Conservation (phyloP, 2,888 invertebrate genomes). For the Mythimna loreyi region DNA sequence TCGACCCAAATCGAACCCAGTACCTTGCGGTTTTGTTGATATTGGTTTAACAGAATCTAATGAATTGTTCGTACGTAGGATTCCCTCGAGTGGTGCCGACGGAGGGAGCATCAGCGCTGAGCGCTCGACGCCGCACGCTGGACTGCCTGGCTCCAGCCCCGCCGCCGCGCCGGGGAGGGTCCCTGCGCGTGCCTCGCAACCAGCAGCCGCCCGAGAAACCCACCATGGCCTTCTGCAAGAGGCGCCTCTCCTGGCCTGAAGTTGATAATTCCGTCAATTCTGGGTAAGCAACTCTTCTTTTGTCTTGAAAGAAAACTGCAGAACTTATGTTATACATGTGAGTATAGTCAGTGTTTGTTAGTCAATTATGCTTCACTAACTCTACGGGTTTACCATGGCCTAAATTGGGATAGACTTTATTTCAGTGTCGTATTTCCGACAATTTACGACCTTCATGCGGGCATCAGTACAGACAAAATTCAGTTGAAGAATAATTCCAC, state of each 20-base stretch:
- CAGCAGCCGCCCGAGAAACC: constrained; percentile 92
- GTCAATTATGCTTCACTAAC: background rate
- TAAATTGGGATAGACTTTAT: background rate
- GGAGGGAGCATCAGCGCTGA: constrained; percentile 91
- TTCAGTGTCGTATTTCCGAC: background rate
- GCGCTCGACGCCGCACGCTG: constrained; percentile 91
- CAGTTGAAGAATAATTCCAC: background rate
- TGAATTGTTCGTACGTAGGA: constrained; percentile 77
- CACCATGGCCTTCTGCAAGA: constrained; percentile 94
- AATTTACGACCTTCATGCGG: background rate
- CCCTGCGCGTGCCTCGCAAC: constrained; percentile 91
- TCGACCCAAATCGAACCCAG: background rate
- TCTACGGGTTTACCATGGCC: background rate
- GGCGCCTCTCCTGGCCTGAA: constrained; percentile 96
- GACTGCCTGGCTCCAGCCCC: constrained; percentile 91
- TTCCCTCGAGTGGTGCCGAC: constrained; percentile 94
- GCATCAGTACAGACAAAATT: background rate
- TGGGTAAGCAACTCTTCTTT: constrained; percentile 91
- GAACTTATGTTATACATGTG: too few species aligned
- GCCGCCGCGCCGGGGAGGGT: constrained; percentile 89
- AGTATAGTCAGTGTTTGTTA: background rate
- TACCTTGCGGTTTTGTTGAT: background rate
- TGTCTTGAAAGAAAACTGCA: too few species aligned
- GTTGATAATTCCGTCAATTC: constrained; percentile 96
- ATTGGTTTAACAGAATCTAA: background rate